These are phyloP conservation scores for Muschampia plurimacula DNA, from an alignment of 2,888 invertebrate genomes.

Conservation along the genomic window DNA sequence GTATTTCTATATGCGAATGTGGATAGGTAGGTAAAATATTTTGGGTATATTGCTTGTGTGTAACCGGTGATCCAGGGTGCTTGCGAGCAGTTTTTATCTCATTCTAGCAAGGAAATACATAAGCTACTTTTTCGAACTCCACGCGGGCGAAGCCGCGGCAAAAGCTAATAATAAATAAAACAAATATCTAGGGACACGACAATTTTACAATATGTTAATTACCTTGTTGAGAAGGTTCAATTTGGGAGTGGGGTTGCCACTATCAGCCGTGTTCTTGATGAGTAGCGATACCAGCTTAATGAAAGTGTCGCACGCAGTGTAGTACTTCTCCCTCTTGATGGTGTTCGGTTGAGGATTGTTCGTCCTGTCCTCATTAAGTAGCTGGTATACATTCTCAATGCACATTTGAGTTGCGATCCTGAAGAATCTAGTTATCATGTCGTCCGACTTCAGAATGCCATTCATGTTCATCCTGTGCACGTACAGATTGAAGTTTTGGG, in stretches of 20 bases:
- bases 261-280: constrained; percentile 97
- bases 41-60: no score
- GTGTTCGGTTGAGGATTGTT: constrained; percentile 87
- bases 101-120: no score
- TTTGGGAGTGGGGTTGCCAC: constrained; percentile 97
- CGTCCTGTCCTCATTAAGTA: constrained; percentile 89
- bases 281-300: constrained; percentile 96
- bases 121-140: no score
- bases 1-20: no score
- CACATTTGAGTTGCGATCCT: constrained; percentile 98
- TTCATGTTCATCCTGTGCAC: constrained; percentile 97
- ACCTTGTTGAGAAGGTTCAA: constrained; percentile 98
- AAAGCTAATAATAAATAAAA: no score
- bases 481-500: constrained; percentile 96
- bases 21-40: no score
- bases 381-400: constrained; percentile 96
- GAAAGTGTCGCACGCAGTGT: constrained; percentile 97
- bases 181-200: no score
- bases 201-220: constrained; percentile 33
- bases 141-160: no score
- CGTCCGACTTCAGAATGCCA: constrained; percentile 96
- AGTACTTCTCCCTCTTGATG: constrained; percentile 93
- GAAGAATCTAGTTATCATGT: constrained; percentile 98
- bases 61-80: no score
- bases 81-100: no score